Conservation (phyloP, 2,888 invertebrate genomes). For the Drosophila gaucha region DNA sequence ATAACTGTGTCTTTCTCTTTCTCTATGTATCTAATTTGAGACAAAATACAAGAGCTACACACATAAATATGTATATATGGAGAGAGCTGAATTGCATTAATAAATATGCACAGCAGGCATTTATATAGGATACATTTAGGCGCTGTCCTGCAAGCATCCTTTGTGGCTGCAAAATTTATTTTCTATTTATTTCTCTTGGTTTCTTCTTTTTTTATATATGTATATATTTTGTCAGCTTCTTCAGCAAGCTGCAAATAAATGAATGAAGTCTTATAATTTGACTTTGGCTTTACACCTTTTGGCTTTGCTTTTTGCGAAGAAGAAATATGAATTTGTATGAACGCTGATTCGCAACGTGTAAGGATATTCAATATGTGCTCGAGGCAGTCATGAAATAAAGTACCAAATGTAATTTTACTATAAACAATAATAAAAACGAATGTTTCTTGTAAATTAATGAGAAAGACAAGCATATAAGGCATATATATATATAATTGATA, state of each 20-base stretch:
- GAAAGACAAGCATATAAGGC: too few relatives aligned
- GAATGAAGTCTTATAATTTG: conserved; percentile 41
- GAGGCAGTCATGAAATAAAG: neutral
- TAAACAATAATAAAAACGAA: neutral
- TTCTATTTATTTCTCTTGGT: conserved; percentile 13
- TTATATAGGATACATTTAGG: conserved; percentile 37
- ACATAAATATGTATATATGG: conserved; percentile 2
- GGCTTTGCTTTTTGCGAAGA: conserved; percentile 1
- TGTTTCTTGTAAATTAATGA: neutral
- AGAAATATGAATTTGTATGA: neutral
- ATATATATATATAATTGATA: too few relatives aligned
- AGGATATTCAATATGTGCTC: neutral
- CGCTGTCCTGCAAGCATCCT: conserved; percentile 14
- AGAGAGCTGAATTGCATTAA: conserved; percentile 48
- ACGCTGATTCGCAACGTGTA: neutral
- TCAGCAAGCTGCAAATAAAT: conserved; percentile 26
- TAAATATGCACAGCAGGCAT: conserved; percentile 55
- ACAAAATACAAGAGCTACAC: conserved; percentile 14
- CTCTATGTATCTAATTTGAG: conserved; percentile 30
- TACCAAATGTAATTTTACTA: neutral
- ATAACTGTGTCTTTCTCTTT: neutral
- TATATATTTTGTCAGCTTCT: conserved; percentile 19
- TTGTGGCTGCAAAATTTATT: conserved; percentile 34
- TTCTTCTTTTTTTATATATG: conserved; percentile 3
- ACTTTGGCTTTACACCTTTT: conserved; percentile 23